phyloP scores from a whole-genome alignment of 2,113 vertebrate genomes.

The Cololabis saira region DNA sequence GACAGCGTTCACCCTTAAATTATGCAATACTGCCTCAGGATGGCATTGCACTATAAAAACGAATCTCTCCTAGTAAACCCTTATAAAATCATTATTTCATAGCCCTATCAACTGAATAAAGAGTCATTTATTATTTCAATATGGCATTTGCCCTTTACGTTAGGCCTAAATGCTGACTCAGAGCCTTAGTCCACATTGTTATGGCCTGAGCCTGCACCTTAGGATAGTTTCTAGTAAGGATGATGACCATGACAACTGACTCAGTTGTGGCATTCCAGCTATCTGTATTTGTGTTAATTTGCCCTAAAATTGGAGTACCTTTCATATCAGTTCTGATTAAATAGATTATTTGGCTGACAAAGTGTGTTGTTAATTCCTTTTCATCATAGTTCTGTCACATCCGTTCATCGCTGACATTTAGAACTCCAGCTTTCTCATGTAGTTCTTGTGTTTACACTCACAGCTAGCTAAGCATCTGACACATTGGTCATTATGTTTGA shows the following conservation, averaged over 20 bases:
- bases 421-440: constrained; percentile 21
- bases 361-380: constrained; percentile 35
- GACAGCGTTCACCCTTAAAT: constrained; percentile 14
- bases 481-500: constrained; percentile 17
- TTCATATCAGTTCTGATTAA: constrained; percentile 60
- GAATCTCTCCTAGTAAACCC: constrained; percentile 43
- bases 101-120: constrained; percentile 52
- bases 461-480: constrained; percentile 32
- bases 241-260: constrained; percentile 55
- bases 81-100: constrained; percentile 60
- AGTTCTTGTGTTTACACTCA: constrained; percentile 34
- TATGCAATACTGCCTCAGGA: constrained; percentile 40
- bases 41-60: constrained; percentile 42
- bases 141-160: constrained; percentile 69
- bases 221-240: constrained; percentile 31
- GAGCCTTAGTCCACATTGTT: constrained; percentile 39
- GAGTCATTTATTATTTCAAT: constrained; percentile 56
- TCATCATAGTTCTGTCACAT: constrained; percentile 55
- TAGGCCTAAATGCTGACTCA: constrained; percentile 54
- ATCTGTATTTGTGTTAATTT: constrained; percentile 47
- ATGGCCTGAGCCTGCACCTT: constrained; percentile 40
- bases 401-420: constrained; percentile 53
- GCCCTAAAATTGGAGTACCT: constrained; percentile 42
- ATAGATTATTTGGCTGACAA: constrained; percentile 52
- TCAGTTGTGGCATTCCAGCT: constrained; percentile 41